phyloP scores from a whole-genome alignment of 2,888 invertebrate species.

The Xestia ashworthii region DNA sequence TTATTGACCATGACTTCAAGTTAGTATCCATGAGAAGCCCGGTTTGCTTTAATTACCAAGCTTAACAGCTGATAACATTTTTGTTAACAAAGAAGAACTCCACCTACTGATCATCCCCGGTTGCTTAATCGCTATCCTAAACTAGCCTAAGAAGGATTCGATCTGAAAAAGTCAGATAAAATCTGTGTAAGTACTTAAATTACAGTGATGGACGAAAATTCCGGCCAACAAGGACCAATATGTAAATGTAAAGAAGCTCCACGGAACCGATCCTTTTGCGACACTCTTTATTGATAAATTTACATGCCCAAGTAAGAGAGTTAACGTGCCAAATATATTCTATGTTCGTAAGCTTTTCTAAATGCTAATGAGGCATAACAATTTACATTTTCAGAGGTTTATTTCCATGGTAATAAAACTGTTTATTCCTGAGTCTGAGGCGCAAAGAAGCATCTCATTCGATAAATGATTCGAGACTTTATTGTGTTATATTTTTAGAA shows the following conservation, averaged over 20 bases:
- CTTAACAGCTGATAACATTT: not conserved
- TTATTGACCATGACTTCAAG: no score
- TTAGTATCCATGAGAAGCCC: no score
- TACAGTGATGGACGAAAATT: not conserved
- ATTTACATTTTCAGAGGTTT: slow-evolving; percentile 62
- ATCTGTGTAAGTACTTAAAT: not conserved
- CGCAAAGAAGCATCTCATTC: slow-evolving; percentile 19
- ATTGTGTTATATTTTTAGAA: not conserved
- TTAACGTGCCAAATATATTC: slow-evolving; percentile 54
- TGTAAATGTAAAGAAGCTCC: slow-evolving; percentile 17
- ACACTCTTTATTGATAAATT: slow-evolving; percentile 47
- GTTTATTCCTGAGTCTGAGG: slow-evolving; percentile 3
- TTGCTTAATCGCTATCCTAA: not conserved
- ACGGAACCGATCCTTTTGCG: slow-evolving; percentile 16
- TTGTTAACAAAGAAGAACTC: not conserved
- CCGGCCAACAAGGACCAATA: not conserved
- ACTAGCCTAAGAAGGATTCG: not conserved
- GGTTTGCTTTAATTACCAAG: not conserved
- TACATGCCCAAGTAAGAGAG: slow-evolving; percentile 40
- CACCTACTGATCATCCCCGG: not conserved
- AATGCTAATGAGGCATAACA: slow-evolving; percentile 63
- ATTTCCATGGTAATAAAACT: slow-evolving; percentile 47
- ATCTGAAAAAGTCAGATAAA: not conserved
- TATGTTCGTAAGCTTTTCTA: slow-evolving; percentile 57
- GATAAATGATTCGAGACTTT: slow-evolving; percentile 9